These are phyloP conservation scores for Schizaphis graminum DNA, from an alignment of 2,888 invertebrate species.

Conservation along the genomic window DNA sequence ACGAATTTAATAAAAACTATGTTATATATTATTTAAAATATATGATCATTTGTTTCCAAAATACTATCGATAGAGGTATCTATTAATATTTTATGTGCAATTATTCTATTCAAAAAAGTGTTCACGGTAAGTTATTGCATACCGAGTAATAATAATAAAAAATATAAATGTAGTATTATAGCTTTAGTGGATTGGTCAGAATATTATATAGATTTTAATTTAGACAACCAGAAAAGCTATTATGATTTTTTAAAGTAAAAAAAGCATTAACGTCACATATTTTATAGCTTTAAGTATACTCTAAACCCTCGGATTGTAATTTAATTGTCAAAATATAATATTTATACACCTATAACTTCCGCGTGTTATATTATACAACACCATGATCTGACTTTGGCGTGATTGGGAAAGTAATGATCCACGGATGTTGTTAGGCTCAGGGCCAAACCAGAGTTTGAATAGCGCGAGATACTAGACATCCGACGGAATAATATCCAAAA, in stretches of 20 bases:
- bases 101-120: neutral
- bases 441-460: constrained; percentile 17
- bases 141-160: neutral
- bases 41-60: neutral
- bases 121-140: neutral
- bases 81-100: neutral
- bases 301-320: neutral
- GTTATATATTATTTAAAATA: neutral
- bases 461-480: neutral
- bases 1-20: neutral
- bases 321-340: constrained; percentile 26
- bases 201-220: neutral
- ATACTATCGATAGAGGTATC: neutral
- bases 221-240: neutral
- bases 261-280: neutral
- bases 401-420: constrained; percentile 17
- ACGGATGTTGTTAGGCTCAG: constrained; percentile 11
- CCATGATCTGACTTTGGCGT: neutral
- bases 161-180: neutral
- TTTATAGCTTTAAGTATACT: neutral
- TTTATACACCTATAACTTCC: neutral
- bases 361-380: neutral
- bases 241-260: neutral
- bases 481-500: constrained; percentile 19
- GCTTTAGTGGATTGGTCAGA: neutral